A percentile compares a stretch with the other conserved stretches of the same genome.
Conservation (phyloP, 2,888 invertebrate genomes). For the Drosophila melanosoma region DNA sequence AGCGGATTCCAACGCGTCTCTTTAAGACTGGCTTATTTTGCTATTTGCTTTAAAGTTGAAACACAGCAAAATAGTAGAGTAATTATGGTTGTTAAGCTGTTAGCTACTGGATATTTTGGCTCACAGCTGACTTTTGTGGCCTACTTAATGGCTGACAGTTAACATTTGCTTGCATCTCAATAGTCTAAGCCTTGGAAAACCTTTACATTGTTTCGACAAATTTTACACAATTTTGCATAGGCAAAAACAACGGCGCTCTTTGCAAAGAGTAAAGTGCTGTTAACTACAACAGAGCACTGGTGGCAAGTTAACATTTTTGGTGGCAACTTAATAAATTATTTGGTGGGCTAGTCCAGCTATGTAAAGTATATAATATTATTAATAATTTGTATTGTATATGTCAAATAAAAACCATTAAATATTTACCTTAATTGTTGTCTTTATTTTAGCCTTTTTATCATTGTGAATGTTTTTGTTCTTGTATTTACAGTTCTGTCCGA, state of each 20-base stretch:
- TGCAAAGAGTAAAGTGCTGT: constrained; percentile 55
- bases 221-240: constrained; percentile 55
- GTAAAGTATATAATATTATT: too few species aligned
- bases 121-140: constrained; percentile 35
- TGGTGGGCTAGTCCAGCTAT: constrained; percentile 2
- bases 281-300: constrained; percentile 29
- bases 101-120: constrained; percentile 19
- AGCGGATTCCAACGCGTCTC: neutral
- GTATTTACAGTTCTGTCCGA: neutral
- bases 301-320: neutral
- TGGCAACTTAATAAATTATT: constrained; percentile 31
- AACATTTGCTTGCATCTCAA: constrained; percentile 52
- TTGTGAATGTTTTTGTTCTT: neutral
- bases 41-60: constrained; percentile 27
- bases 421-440: too few species aligned
- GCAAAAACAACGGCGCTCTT: constrained; percentile 42
- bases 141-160: constrained; percentile 48
- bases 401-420: neutral
- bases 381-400: neutral
- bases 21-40: constrained; percentile 24
- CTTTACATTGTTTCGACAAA: constrained; percentile 45
- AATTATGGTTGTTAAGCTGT: constrained; percentile 9
- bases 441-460: neutral
- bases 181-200: constrained; percentile 56
- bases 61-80: neutral